Evolutionary conservation across 2,797 vertebrate genomes (phyloP).

Genomic region (Pseudotriccus pelzelni): DNA sequence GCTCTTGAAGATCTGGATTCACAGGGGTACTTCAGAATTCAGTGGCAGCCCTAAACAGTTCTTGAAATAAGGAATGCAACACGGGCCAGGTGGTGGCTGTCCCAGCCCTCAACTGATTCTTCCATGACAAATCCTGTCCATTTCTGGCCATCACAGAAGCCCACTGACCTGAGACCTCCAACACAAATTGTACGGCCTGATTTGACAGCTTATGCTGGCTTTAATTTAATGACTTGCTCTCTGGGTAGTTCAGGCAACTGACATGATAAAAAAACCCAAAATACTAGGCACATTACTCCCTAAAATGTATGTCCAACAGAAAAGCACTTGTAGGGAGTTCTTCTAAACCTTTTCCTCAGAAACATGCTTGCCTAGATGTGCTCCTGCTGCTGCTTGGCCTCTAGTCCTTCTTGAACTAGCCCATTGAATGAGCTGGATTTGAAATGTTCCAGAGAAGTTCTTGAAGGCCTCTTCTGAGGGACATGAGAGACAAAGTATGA

Average conservation of each 20-base stretch:
- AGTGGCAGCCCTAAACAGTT: neutral
- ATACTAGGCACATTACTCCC: neutral
- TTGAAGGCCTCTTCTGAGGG: neutral
- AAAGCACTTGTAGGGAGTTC: neutral
- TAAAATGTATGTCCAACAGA: neutral
- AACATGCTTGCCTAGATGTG: neutral
- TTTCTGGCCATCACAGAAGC: neutral
- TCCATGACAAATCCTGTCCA: neutral
- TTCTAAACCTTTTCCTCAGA: neutral
- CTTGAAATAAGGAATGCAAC: neutral
- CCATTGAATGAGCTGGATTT: neutral
- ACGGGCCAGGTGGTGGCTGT: fast-evolving
- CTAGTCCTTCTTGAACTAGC: neutral
- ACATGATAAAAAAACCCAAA: neutral
- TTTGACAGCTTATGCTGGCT: neutral
- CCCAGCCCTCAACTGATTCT: neutral
- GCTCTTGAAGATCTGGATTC: neutral
- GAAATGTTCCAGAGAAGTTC: neutral
- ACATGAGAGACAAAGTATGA: neutral
- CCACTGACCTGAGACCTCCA: neutral
- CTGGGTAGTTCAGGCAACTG: neutral
- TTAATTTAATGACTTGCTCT: neutral
- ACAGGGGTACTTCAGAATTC: neutral
- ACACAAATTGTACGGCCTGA: neutral
- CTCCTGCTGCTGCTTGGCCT: neutral